Percentiles rank a stretch among this genome's conserved stretches.
Conservation (phyloP, 2,113 vertebrate species). For the Hypocryptadius cinnamomeus region DNA sequence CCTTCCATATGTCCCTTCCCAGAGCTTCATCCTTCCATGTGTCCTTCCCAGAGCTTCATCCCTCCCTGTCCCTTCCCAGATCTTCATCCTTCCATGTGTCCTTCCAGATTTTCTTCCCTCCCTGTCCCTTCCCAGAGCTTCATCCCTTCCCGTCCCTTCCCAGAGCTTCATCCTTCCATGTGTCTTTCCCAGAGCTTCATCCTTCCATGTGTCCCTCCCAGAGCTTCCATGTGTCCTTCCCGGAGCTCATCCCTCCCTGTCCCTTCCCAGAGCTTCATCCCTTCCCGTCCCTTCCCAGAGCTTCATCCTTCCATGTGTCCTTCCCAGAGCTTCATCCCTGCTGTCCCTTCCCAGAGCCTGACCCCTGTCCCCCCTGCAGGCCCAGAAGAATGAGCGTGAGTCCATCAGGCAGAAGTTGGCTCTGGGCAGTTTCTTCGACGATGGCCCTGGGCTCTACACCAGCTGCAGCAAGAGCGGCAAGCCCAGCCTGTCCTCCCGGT, state of each 20-base stretch:
- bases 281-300: not conserved
- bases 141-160: not conserved
- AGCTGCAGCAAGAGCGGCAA: conserved; percentile 98
- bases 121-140: not conserved
- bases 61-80: not conserved
- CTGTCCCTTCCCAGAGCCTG: not conserved
- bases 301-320: too few species aligned
- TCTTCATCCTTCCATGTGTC: not conserved
- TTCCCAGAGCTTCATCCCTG: accelerated
- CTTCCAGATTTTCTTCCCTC: not conserved
- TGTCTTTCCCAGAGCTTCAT: not conserved
- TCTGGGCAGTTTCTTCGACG: conserved; percentile 97
- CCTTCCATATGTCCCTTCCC: too few species aligned
- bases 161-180: accelerated
- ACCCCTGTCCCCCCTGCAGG: conserved; percentile 69
- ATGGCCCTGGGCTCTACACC: conserved; percentile 95
- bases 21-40: too few species aligned
- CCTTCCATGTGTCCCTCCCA: too few species aligned
- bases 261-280: not conserved
- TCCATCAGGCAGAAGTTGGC: conserved; percentile 99
- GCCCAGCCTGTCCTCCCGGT: conserved; percentile 97
- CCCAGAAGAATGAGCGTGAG: conserved; percentile 99
- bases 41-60: too few species aligned
- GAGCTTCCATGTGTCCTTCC: not conserved
- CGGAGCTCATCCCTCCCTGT: not conserved